Percentiles rank a stretch among this genome's conserved stretches.
phyloP scores from a whole-genome alignment of 2,888 invertebrate genomes.

The Ophion ellenae region DNA sequence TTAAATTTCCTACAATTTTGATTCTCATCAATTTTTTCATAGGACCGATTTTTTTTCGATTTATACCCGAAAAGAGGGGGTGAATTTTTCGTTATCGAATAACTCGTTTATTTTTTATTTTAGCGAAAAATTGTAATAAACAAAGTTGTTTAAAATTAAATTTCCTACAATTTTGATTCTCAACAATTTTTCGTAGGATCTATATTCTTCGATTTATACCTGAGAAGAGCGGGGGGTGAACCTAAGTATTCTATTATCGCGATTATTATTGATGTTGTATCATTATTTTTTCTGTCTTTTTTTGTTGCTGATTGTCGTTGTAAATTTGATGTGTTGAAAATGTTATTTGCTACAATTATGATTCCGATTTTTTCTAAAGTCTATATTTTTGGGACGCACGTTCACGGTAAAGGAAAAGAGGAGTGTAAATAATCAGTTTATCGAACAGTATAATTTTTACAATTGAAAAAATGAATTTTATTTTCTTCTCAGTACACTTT shows the following conservation, averaged over 20 bases:
- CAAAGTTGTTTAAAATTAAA: too few species aligned
- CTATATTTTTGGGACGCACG: not conserved
- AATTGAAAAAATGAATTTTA: constrained; percentile 1
- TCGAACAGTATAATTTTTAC: constrained; percentile 6
- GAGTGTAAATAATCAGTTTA: constrained; percentile 15
- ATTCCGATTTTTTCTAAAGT: not conserved
- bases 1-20: too few species aligned
- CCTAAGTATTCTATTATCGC: not conserved
- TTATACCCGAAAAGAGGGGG: too few species aligned
- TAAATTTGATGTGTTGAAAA: not conserved
- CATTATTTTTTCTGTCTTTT: not conserved
- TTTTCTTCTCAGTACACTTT: not conserved
- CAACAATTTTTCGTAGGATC: too few species aligned
- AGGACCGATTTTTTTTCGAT: too few species aligned
- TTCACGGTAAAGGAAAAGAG: constrained; percentile 5
- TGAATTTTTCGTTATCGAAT: not conserved
- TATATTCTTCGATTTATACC: too few species aligned
- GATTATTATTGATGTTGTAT: not conserved
- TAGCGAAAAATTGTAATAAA: not conserved
- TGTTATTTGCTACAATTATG: too few species aligned
- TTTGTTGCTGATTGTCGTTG: not conserved
- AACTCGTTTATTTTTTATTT: not conserved
- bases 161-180: too few species aligned
- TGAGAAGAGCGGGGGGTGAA: not conserved
- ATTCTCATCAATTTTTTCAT: too few species aligned